Evolutionary conservation across 2,888 invertebrate species (phyloP).

Genomic region (Tetragonula carbonaria): DNA sequence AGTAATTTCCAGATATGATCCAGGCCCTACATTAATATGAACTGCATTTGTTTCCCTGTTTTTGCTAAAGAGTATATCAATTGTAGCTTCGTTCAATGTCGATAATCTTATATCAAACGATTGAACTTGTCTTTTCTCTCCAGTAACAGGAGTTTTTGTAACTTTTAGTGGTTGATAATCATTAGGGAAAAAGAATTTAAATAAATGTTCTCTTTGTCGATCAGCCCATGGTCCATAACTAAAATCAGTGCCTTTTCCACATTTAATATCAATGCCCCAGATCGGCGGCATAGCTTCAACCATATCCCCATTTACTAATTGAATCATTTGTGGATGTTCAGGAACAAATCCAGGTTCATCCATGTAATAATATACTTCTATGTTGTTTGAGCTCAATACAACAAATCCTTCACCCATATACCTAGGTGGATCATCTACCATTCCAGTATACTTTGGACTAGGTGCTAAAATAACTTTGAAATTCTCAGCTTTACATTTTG

Average conservation of each 20-base stretch:
- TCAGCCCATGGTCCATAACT: constrained; percentile 99
- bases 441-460: constrained; percentile 96
- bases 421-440: constrained; percentile 96
- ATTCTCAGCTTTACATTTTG: constrained; percentile 97
- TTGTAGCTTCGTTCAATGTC: constrained; percentile 95
- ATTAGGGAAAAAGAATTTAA: constrained; percentile 97
- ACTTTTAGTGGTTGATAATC: constrained; percentile 92
- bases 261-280: constrained; percentile 98
- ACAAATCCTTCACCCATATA: constrained; percentile 99
- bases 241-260: constrained; percentile 96
- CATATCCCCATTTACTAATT: constrained; percentile 96
- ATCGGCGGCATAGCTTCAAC: constrained; percentile 97
- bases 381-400: constrained; percentile 96
- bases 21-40: constrained; percentile 97
- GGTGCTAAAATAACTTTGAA: constrained; percentile 98
- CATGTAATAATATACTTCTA: constrained; percentile 98
- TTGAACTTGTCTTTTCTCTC: constrained; percentile 94
- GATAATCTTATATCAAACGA: constrained; percentile 96
- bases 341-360: constrained; percentile 98
- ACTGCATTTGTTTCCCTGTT: constrained; percentile 98
- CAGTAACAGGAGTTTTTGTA: constrained; percentile 93
- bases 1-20: constrained; percentile 98
- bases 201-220: constrained; percentile 96
- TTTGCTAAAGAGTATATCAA: constrained; percentile 98
- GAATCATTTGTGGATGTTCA: constrained; percentile 94